Percentiles rank a stretch among this genome's conserved stretches.
These are phyloP conservation scores for Malachius bipustulatus DNA, from an alignment of 2,888 invertebrate species.

Conservation along the genomic window DNA sequence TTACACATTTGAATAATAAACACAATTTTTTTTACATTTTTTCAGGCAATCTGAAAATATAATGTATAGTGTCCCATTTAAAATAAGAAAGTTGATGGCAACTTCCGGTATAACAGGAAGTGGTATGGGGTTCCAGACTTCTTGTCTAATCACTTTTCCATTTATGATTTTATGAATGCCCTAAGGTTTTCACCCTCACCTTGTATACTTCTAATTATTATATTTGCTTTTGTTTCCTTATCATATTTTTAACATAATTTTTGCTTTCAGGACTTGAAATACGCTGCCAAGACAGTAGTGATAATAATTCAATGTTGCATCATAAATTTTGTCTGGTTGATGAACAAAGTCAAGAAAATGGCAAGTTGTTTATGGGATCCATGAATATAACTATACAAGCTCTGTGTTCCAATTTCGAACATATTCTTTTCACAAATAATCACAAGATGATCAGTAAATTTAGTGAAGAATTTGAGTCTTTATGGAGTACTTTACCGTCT, in stretches of 20 bases:
- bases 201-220: no score
- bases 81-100: no score
- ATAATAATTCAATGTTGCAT: conserved; percentile 53
- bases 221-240: not conserved
- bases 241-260: conserved; percentile 19
- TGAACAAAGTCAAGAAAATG: conserved; percentile 19
- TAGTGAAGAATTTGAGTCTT: conserved; percentile 26
- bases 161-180: not conserved
- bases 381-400: conserved; percentile 29
- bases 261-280: conserved; percentile 43
- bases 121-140: not conserved
- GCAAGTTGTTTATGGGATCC: conserved; percentile 29
- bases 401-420: conserved; percentile 26
- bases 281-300: conserved; percentile 32
- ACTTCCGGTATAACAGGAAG: no score
- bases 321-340: conserved; percentile 46
- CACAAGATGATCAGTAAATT: conserved; percentile 22
- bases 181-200: no score
- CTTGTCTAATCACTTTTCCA: not conserved
- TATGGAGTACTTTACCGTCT: conserved; percentile 25
- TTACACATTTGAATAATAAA: no score
- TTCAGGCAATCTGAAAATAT: no score
- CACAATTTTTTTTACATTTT: no score
- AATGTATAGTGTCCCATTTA: no score
- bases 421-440: conserved; percentile 26